Evolutionary conservation across 2,113 vertebrate species (phyloP).

Genomic region (Serilophus lunatus): DNA sequence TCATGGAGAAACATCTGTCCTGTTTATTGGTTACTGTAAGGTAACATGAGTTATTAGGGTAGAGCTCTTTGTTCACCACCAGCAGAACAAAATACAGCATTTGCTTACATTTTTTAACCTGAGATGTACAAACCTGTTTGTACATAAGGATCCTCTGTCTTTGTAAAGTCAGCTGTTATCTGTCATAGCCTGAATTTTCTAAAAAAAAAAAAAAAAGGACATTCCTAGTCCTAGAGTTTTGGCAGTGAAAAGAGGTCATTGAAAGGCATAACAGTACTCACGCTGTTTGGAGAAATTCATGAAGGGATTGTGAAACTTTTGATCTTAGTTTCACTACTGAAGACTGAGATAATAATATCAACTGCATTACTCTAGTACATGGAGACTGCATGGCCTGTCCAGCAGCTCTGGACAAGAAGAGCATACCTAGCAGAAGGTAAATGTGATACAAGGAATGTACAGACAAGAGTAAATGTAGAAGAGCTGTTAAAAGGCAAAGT

Average conservation of each 20-base stretch:
- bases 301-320: background rate
- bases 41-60: accelerated
- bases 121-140: background rate
- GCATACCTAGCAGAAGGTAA: background rate
- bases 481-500: background rate
- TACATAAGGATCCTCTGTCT: background rate
- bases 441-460: background rate
- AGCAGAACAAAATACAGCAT: background rate
- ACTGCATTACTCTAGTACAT: background rate
- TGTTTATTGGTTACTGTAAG: background rate
- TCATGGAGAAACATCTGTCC: background rate
- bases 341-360: background rate
- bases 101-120: background rate
- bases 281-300: background rate
- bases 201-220: background rate
- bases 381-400: background rate
- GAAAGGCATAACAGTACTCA: background rate
- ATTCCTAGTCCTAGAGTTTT: background rate
- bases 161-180: background rate
- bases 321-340: background rate
- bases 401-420: background rate
- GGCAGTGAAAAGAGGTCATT: background rate
- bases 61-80: too few species aligned
- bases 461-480: background rate
- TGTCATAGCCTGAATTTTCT: background rate